Evolutionary conservation across 2,888 invertebrate species (phyloP).

Genomic region (Lingula anatina): DNA sequence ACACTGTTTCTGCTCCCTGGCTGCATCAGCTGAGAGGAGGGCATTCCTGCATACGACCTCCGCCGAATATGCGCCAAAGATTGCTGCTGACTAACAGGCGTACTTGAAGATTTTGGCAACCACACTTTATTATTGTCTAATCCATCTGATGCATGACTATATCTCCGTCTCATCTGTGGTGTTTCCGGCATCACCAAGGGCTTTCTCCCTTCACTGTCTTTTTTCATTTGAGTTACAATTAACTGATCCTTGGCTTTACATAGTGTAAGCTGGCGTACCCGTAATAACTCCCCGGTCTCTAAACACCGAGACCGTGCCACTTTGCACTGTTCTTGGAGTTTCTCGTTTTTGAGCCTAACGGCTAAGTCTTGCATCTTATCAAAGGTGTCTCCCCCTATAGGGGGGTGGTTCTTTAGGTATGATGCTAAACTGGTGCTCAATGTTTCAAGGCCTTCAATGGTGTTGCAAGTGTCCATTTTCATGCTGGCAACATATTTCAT

Average conservation of each 20-base stretch:
- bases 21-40: constrained; percentile 27
- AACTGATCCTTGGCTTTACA: constrained; percentile 34
- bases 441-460: constrained; percentile 50
- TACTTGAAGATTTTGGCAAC: not conserved
- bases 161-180: not conserved
- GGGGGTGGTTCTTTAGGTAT: constrained; percentile 59
- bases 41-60: constrained; percentile 43
- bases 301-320: constrained; percentile 56
- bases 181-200: not conserved
- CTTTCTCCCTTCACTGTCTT: not conserved
- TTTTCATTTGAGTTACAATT: not conserved
- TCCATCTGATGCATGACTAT: not conserved
- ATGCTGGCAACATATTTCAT: constrained; percentile 58
- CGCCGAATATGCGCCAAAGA: constrained; percentile 38
- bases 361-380: constrained; percentile 67
- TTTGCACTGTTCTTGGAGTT: constrained; percentile 67
- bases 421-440: constrained; percentile 55
- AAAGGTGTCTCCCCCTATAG: constrained; percentile 60
- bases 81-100: not conserved
- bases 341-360: constrained; percentile 65
- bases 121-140: not conserved
- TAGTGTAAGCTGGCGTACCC: constrained; percentile 31
- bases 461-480: constrained; percentile 54
- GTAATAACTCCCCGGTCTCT: constrained; percentile 50
- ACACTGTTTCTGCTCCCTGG: constrained; percentile 6